These are phyloP conservation scores for Lucifuga dentata DNA, from an alignment of 2,113 vertebrate species.

Conservation along the genomic window DNA sequence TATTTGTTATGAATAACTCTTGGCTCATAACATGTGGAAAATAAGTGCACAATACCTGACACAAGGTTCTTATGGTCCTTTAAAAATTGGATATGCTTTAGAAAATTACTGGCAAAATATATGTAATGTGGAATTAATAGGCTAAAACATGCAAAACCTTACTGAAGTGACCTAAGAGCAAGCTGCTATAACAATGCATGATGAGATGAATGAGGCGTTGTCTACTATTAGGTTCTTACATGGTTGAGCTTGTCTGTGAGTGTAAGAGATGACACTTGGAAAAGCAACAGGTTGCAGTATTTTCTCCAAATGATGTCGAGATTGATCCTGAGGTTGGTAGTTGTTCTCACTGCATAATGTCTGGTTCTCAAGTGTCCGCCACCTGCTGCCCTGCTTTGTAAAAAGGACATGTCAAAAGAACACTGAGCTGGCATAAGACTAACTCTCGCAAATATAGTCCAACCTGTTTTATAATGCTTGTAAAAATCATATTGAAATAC, in stretches of 20 bases:
- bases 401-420: background rate
- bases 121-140: too few species aligned
- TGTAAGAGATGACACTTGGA: constrained; percentile 34
- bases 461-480: background rate
- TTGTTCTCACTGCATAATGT: constrained; percentile 74
- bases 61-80: too few species aligned
- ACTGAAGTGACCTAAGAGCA: too few species aligned
- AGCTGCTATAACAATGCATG: too few species aligned
- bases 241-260: constrained; percentile 48
- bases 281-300: constrained; percentile 2
- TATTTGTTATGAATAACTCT: too few species aligned
- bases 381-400: constrained; percentile 81
- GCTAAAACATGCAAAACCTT: too few species aligned
- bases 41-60: too few species aligned
- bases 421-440: background rate
- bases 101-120: too few species aligned
- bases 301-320: constrained; percentile 18
- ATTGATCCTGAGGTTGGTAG: constrained; percentile 35
- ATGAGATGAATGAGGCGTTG: background rate
- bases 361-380: constrained; percentile 78
- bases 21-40: too few species aligned
- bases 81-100: too few species aligned
- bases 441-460: background rate
- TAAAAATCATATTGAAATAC: background rate
- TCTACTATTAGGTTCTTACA: constrained; percentile 56